Evolutionary conservation across 2,797 vertebrate species (phyloP), one percentile per base, ranked within the genome.

Genomic region (Pagetopsis macropterus): DNA sequence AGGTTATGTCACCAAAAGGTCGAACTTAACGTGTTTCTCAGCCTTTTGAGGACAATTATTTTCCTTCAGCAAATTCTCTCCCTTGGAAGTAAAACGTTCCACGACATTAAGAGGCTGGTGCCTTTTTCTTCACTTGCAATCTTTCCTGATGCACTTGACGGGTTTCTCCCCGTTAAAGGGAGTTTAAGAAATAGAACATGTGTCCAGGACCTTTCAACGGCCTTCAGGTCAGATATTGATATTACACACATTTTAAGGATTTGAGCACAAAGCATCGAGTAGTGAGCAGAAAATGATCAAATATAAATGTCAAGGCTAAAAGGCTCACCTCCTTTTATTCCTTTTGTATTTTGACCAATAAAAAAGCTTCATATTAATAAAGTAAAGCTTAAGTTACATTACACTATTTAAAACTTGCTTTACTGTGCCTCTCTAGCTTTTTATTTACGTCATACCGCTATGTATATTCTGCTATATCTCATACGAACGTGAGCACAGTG

Each of bases 1-100:
- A 69, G 66, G 40, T 33, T 17, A 61, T 60, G 19, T 79, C 73
- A 78, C 17, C 57, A 49, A 91, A 86, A 87, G 83, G 85, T 90
- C 72, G 82, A 54, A 27, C 4, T 4, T 27, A 27, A 27, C 4
- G 27, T 4, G 27, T 31, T 46, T 71, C 37, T 72, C 58, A 71
- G 61, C 50, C 58, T 72, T 84, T 79, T 58, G 46, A 64, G 55
- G 44, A 21, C 72, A 60, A 8, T 12, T 41, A 73, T 50, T 83
- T 67, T 74, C 75, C n/a, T 56, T 23, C 2, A 2, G 10, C 48
- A 51, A 56, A 52, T 75, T 50, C 11, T 70, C 57, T 61, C 1
- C 27, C 17, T 57, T 54, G 27, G 66, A 76, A 68, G 58, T 62
- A 52, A 83, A 12, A 76, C 83, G 80, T 72, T 70, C 37, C 64